Percentiles rank a stretch among this genome's conserved stretches.
phyloP scores from a whole-genome alignment of 2,113 vertebrate genomes.

The Gulo gulo region DNA sequence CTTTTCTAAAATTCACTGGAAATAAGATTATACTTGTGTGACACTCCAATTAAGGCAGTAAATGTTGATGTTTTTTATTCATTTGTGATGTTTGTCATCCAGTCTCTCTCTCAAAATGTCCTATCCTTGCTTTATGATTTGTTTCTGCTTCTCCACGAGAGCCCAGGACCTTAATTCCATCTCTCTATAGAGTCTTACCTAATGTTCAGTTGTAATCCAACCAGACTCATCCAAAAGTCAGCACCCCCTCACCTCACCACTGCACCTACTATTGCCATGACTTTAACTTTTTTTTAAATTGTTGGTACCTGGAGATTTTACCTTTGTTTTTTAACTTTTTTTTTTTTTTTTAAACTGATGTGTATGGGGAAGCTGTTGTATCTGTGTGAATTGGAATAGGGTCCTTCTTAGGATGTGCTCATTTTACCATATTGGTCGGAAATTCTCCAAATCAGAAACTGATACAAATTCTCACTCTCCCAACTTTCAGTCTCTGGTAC shows the following conservation, averaged over 20 bases:
- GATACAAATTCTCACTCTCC: neutral
- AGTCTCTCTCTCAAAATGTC: neutral
- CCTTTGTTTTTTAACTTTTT: neutral
- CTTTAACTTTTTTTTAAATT: constrained; percentile 8
- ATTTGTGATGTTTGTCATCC: neutral
- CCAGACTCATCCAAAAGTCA: neutral
- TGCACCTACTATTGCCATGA: neutral
- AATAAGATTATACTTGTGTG: neutral
- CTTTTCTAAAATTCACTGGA: neutral
- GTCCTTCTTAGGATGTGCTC: neutral
- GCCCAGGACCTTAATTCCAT: neutral
- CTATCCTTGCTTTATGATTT: neutral
- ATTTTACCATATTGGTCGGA: neutral
- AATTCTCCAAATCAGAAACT: neutral
- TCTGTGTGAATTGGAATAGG: neutral
- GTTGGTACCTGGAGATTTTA: neutral
- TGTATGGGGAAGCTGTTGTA: neutral
- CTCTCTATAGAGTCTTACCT: neutral
- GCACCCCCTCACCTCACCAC: neutral
- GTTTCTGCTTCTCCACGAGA: neutral
- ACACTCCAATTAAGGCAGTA: neutral
- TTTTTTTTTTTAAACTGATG: neutral
- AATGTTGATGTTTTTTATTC: neutral
- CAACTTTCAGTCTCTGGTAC: neutral
- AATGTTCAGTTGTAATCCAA: neutral